These are phyloP conservation scores for Ladona fulva DNA, from an alignment of 1,140 invertebrate species.

Conservation along the genomic window DNA sequence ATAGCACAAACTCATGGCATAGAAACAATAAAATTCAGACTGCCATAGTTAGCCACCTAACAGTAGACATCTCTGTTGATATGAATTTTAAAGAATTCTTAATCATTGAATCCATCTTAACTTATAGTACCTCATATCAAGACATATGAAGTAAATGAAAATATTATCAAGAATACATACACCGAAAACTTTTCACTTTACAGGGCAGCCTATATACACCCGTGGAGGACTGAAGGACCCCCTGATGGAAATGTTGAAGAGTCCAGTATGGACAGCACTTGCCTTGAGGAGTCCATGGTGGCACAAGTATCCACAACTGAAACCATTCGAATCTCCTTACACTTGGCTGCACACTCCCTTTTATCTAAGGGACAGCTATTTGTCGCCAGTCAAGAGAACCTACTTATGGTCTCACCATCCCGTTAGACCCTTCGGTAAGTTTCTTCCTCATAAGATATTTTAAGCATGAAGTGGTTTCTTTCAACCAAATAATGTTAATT, in stretches of 20 bases:
- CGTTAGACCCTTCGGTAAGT: constrained; percentile 72
- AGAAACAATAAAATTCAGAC: too few species aligned
- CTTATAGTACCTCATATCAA: too few species aligned
- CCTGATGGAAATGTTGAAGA: constrained; percentile 65
- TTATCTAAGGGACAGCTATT: constrained; percentile 73
- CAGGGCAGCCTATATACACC: constrained; percentile 59
- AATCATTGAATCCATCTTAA: too few species aligned
- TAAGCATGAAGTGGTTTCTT: neutral
- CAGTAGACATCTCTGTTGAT: too few species aligned
- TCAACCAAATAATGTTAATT: too few species aligned
- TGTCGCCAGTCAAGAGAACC: constrained; percentile 77
- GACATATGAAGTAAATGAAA: too few species aligned
- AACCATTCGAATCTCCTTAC: constrained; percentile 54
- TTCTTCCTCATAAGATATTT: too few species aligned
- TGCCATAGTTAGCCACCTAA: too few species aligned
- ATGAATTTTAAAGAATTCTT: too few species aligned
- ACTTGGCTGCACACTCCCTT: constrained; percentile 57
- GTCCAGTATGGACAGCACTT: constrained; percentile 62
- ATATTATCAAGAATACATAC: too few species aligned
- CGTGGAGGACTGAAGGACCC: constrained; percentile 52
- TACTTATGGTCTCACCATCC: constrained; percentile 83
- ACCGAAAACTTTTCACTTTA: too few species aligned
- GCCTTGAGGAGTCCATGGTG: constrained; percentile 77
- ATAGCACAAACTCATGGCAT: too few species aligned
- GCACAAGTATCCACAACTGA: constrained; percentile 68